Percentiles rank a stretch among this genome's conserved stretches.
These are phyloP conservation scores for Drosophila subobscura DNA, from an alignment of 1,140 invertebrate genomes.

Conservation along the genomic window DNA sequence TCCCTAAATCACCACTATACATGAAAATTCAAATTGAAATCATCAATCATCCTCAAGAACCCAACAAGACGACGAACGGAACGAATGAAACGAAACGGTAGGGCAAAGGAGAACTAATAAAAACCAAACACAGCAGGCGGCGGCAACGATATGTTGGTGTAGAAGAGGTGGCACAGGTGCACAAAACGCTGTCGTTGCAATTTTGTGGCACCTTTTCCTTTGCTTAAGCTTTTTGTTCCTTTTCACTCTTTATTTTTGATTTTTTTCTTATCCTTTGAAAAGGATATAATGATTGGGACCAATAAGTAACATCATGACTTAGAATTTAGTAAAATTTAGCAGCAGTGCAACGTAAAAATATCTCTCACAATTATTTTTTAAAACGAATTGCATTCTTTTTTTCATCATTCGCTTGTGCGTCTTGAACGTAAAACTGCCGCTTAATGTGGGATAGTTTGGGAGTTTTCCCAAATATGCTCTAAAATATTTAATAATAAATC, in stretches of 20 bases:
- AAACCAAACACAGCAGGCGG: slow-evolving; percentile 76
- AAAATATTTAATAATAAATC: too few species aligned
- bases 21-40: slow-evolving; percentile 82
- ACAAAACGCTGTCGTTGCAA: slow-evolving; percentile 75
- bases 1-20: slow-evolving; percentile 58
- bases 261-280: slow-evolving; percentile 12
- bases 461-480: too few species aligned
- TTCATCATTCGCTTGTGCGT: not conserved
- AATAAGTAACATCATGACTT: too few species aligned
- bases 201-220: slow-evolving; percentile 68
- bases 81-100: slow-evolving; percentile 14
- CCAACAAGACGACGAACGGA: slow-evolving; percentile 24
- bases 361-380: too few species aligned
- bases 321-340: too few species aligned
- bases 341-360: too few species aligned
- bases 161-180: slow-evolving; percentile 29
- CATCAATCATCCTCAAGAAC: slow-evolving; percentile 70
- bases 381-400: too few species aligned
- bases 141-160: slow-evolving; percentile 50
- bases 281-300: too few species aligned
- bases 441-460: too few species aligned
- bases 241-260: slow-evolving; percentile 1
- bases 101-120: slow-evolving; percentile 67
- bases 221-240: slow-evolving; percentile 46
- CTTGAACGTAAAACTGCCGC: too few species aligned